Evolutionary conservation across 2,113 vertebrate genomes (phyloP).

Genomic region (Vombatus ursinus): DNA sequence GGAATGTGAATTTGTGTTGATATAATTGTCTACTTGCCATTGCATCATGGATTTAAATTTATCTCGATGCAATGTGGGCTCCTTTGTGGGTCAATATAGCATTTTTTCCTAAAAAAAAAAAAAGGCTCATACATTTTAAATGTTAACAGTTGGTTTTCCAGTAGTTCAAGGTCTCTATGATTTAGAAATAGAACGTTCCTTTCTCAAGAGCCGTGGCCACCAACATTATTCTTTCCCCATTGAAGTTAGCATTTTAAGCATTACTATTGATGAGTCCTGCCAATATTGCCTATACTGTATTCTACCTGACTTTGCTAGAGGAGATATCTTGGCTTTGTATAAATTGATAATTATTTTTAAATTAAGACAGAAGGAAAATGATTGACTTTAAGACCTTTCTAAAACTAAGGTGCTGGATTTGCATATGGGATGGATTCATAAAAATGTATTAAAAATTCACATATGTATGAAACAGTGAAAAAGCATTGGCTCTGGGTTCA

Average conservation of each 20-base stretch:
- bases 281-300: background rate
- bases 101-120: conserved; percentile 52
- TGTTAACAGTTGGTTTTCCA: conserved; percentile 50
- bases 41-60: conserved; percentile 69
- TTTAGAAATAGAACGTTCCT: conserved; percentile 69
- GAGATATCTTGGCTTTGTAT: background rate
- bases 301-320: background rate
- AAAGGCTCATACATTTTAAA: conserved; percentile 63
- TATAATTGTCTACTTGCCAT: conserved; percentile 73
- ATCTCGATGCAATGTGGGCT: conserved; percentile 71
- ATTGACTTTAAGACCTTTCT: background rate
- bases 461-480: background rate
- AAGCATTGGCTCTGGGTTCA: background rate
- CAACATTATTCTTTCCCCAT: conserved; percentile 13
- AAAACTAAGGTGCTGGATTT: background rate
- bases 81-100: conserved; percentile 68
- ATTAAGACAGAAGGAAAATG: background rate
- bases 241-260: conserved; percentile 47
- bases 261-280: conserved; percentile 6
- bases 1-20: conserved; percentile 73
- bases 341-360: background rate
- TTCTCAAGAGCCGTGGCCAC: background rate
- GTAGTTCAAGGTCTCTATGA: conserved; percentile 16
- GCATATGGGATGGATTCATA: background rate
- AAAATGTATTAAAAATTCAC: background rate